phyloP scores from a whole-genome alignment of 2,797 vertebrate genomes.

The Glossophaga mutica region DNA sequence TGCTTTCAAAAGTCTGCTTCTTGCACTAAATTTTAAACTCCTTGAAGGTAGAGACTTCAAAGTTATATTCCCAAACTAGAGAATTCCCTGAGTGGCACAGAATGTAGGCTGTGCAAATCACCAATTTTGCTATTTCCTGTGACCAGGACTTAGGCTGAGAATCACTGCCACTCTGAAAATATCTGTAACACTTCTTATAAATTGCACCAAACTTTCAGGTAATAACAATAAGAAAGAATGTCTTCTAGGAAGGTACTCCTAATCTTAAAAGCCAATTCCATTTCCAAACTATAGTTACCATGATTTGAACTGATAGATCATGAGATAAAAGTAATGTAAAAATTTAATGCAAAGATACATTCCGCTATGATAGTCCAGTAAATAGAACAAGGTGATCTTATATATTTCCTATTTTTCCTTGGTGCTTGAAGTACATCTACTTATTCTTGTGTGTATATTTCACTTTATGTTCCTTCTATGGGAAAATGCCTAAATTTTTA shows the following conservation, averaged over 20 bases:
- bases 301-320: constrained; percentile 40
- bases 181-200: constrained; percentile 18
- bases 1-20: neutral
- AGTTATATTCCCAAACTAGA: neutral
- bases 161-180: neutral
- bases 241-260: constrained; percentile 33
- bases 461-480: neutral
- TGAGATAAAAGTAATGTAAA: neutral
- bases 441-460: neutral
- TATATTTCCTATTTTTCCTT: neutral
- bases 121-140: neutral
- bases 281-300: constrained; percentile 38
- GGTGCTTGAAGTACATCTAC: neutral
- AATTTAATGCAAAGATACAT: neutral
- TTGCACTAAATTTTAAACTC: neutral
- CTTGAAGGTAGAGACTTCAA: neutral
- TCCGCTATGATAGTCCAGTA: neutral
- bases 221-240: neutral
- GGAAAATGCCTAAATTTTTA: constrained; percentile 1
- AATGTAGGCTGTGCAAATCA: neutral
- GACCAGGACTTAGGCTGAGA: neutral
- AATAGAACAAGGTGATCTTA: neutral
- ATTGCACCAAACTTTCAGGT: neutral
- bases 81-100: neutral
- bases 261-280: constrained; percentile 41